Evolutionary conservation across 2,888 invertebrate species (phyloP), one percentile per base, ranked within the genome.

Genomic region (Paralinhomoeus sp.): DNA sequence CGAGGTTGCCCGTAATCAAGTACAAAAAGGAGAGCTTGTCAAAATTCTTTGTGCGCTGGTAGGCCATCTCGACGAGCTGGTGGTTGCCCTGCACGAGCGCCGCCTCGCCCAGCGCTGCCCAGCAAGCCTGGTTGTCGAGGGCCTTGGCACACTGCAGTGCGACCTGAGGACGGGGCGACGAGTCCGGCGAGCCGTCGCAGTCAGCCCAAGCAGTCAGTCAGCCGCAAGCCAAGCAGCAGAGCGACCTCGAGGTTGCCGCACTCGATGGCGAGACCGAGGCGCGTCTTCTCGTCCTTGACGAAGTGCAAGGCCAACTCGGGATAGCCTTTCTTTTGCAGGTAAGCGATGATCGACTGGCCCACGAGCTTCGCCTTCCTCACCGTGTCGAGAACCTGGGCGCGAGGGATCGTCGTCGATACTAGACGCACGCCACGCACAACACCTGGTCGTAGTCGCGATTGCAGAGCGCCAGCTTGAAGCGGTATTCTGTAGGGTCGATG

Each of bases 301-400:
- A 97, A 97, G 66, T 97, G 93, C 3, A 97, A 70, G 0, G 97
- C 97, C 13, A 97, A 89, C 67, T 97, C 93, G 0, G 97, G 93
- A 63, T 93, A 97, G 1, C 93, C 60, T 67, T 97, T 99, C 66
- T 91, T 87, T 64, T 99, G 93, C 46, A 97, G 69, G 61, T 97
- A 97, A 0, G 93, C 84, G 57, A 97, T 99, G 57, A 97, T 97
- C 45, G 91, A 87, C 69, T 99, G 97, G 0, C 97, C 97, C 15
- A 99, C 89, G 1, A 99, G 71, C 56, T 89, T 81, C 13, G 91
- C 81, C 47, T 83, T 87, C 37, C 85, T 74, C 24, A 99, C 93
- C 87, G 93, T 97, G 58, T 73, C 72, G 48, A 75, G 60, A 7
- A 74, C 73, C n/a, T n/a, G n/a, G n/a, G n/a, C n/a, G n/a, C n/a